Conservation (phyloP, 2,888 invertebrate genomes). For the Coenonympha glycerion region DNA sequence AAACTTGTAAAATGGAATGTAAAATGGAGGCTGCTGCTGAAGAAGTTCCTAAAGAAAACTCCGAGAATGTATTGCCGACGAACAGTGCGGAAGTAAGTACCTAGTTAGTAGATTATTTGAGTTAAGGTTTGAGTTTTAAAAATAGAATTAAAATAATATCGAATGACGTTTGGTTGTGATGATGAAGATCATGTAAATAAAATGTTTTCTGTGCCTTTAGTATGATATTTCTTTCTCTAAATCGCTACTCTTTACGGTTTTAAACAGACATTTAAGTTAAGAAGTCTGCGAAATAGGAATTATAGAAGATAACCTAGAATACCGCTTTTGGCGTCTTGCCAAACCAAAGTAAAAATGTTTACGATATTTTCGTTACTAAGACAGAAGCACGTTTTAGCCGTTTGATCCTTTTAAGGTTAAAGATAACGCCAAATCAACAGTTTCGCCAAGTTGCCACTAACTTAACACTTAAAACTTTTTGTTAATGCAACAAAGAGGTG, state of each 20-base stretch:
- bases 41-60: slow-evolving; percentile 47
- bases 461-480: too few species aligned
- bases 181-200: neutral
- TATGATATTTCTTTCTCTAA: neutral
- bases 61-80: slow-evolving; percentile 41
- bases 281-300: slow-evolving; percentile 8
- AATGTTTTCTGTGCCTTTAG: neutral
- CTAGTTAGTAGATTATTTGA: slow-evolving; percentile 25
- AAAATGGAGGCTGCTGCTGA: slow-evolving; percentile 63
- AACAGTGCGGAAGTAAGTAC: slow-evolving; percentile 48
- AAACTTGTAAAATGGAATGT: slow-evolving; percentile 28
- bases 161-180: slow-evolving; percentile 44
- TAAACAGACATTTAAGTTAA: slow-evolving; percentile 3
- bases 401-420: slow-evolving; percentile 62
- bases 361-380: slow-evolving; percentile 71
- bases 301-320: slow-evolving; percentile 52
- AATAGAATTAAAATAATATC: slow-evolving; percentile 59
- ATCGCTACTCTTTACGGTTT: neutral
- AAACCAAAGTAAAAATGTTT: slow-evolving; percentile 63
- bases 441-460: neutral
- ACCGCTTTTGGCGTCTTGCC: slow-evolving; percentile 53
- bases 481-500: too few species aligned
- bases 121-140: slow-evolving; percentile 43
- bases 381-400: slow-evolving; percentile 56
- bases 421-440: slow-evolving; percentile 34